Percentiles rank a stretch among this genome's conserved stretches.
Evolutionary conservation across 2,888 invertebrate species (phyloP).

Genomic region (Ganaspis brasiliensis): DNA sequence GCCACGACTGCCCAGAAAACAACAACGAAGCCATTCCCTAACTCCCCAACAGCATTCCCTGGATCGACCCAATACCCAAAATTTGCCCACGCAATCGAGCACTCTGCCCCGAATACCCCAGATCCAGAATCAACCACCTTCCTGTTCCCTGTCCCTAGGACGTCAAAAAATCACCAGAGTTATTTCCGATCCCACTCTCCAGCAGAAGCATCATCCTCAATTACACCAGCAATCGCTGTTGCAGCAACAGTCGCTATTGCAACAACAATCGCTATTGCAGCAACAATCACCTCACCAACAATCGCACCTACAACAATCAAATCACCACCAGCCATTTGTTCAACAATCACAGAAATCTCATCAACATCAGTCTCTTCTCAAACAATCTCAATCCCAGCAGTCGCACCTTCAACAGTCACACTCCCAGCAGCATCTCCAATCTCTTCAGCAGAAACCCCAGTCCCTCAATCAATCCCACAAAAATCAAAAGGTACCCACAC

Average conservation of each 20-base stretch:
- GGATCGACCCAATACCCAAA: constrained; percentile 44
- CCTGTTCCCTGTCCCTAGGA: constrained; percentile 76
- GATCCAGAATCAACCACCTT: constrained; percentile 74
- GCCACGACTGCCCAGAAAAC: constrained; percentile 81
- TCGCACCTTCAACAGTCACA: constrained; percentile 66
- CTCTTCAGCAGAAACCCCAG: constrained; percentile 64
- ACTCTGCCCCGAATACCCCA: constrained; percentile 75
- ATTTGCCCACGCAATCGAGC: constrained; percentile 71
- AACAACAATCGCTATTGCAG: constrained; percentile 47
- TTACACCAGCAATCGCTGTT: constrained; percentile 54
- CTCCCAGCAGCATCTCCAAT: constrained; percentile 59
- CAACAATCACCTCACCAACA: constrained; percentile 60
- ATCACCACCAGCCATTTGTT: constrained; percentile 6
- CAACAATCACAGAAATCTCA: too few relatives aligned
- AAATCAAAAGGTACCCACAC: constrained; percentile 70
- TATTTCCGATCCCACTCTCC: constrained; percentile 82
- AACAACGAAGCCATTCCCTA: constrained; percentile 90
- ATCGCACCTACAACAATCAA: constrained; percentile 35
- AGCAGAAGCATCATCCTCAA: constrained; percentile 64
- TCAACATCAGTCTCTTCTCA: constrained; percentile 23
- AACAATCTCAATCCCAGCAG: constrained; percentile 59
- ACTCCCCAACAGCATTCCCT: constrained; percentile 82
- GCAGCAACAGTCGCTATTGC: constrained; percentile 10
- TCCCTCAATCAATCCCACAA: neutral
- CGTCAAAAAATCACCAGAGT: constrained; percentile 83